Base-by-base conservation (phyloP, 2,113 vertebrate species). In the Sinocyclocheilus grahami region DNA sequence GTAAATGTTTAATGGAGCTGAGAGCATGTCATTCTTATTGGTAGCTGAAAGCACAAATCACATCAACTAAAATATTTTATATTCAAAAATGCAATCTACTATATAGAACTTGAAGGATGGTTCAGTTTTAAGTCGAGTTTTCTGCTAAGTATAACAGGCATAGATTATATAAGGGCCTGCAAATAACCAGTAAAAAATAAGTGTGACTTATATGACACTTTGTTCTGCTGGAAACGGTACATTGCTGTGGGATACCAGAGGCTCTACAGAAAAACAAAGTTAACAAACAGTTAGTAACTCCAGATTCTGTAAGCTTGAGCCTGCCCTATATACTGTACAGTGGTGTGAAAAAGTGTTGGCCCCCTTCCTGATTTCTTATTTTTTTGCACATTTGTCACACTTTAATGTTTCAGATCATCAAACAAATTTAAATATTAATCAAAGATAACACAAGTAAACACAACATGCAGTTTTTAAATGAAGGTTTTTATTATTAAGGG, bases 281-380 rank as follows among this genome's bases (percentile, higher is more conserved):
- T 5, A 48, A 42, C 1, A 48, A 65, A 51, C 51, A 16, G 39
- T 8, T 82, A 11, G 27, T 65, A n/a, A 55, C 8, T 60, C 30
- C 18, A 30, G 1, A 69, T 62, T 67, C 58, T 84, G 39, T 67
- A 88, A 67, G 55, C 37, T 72, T 77, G 12, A 84, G 39, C n/a
- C 69, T 79, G 74, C 30, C 77, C 37, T 14, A 62, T 20, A 3
- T 12, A 37, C n/a, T 37, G 27, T 27, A 27, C 27, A 27, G 27
- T 27, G 27, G 27, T 27, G 27, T 27, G 27, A 27, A 27, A 27
- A 27, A 27, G 27, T 27, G 27, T 27, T 27, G 27, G 27, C 27
- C 27, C 27, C 27, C 27, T 27, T 27, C 27, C 27, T 27, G 27
- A 27, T 27, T 27, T 27, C 27, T 27, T 27, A 27, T 27, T 27